Base-by-base conservation (phyloP, 2,888 invertebrate species). In the Sinentomon sp. region DNA sequence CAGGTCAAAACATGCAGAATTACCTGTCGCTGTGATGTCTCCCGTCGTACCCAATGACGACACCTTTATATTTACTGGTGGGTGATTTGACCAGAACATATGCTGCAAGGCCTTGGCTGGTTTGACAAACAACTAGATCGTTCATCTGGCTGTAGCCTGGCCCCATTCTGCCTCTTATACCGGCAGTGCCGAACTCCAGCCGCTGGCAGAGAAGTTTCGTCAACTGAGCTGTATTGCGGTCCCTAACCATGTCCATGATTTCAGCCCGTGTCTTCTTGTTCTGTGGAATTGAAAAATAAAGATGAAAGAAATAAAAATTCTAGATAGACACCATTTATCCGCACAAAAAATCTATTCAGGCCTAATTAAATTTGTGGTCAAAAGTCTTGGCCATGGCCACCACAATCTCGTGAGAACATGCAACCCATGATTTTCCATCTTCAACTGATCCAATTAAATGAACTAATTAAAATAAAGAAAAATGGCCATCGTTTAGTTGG, bases 71-170 rank as follows among this genome's bases (percentile, higher is more conserved):
- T 17, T 60, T 50, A 34, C 66, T 62, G 13, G 66, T 54, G 6
- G 59, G 55, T 42, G 64, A 61, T 24, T 57, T 54, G 33, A 63
- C 56, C 43, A 67, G 55, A 32, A 87, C 49, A 50, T 85, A 82
- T 31, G 67, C 64, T 28, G 70, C 63, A 5, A 92, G 53, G 1
- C 89, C 92, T 64, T 92, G 83, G 2, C 72, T 73, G 2, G 89
- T 85, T 57, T 97, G 97, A 30, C 97, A 64, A 34, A 66, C 55
- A 1, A 89, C 78, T 27, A 99, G 62, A 53, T 97, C 94, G 53
- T 99, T 99, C 77, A 97, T 82, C 40, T 73, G 69, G 41, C 66
- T 66, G 53, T 75, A 89, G 1, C 97, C 97, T 12, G 85, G 74
- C 13, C 70, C 76, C 94, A 97, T 94, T 40, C 62, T 62, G 1